A percentile compares a stretch with the other conserved stretches of the same genome.
Conservation (phyloP, 2,888 invertebrate species). For the Neocrepidodera transversa region DNA sequence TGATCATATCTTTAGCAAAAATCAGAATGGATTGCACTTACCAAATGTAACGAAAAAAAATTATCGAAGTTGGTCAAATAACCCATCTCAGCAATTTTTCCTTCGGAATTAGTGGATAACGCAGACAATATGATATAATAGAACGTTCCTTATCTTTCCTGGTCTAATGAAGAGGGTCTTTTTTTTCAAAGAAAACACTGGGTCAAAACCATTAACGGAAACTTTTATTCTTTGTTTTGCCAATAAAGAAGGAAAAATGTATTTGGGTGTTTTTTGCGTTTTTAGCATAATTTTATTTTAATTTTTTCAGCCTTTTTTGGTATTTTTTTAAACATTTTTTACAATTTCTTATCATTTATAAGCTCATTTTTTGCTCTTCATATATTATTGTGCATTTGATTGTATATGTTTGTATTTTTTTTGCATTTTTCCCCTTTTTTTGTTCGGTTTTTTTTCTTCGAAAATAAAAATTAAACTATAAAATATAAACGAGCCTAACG, state of each 20-base stretch:
- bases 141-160: slow-evolving; percentile 9
- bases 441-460: too few species aligned
- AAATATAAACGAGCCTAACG: too few species aligned
- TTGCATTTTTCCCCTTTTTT: too few species aligned
- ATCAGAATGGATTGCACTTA: slow-evolving; percentile 18
- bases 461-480: too few species aligned
- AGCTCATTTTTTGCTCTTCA: too few species aligned
- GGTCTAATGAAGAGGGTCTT: slow-evolving; percentile 10
- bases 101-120: slow-evolving; percentile 17
- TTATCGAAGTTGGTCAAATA: slow-evolving; percentile 17
- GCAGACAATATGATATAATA: slow-evolving; percentile 19
- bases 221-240: slow-evolving; percentile 16
- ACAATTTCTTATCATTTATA: too few species aligned
- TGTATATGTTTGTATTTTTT: too few species aligned
- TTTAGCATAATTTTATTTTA: too few species aligned
- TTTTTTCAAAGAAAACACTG: slow-evolving; percentile 10
- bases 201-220: slow-evolving; percentile 13
- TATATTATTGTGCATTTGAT: too few species aligned
- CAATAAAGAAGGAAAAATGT: slow-evolving; percentile 1
- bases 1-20: neutral
- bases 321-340: too few species aligned
- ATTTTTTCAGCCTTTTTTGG: too few species aligned
- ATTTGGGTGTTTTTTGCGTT: too few species aligned
- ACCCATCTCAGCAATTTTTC: slow-evolving; percentile 20
- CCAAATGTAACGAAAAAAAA: slow-evolving; percentile 17